phyloP scores from a whole-genome alignment of 1,140 invertebrate species.

The Formica selysi region DNA sequence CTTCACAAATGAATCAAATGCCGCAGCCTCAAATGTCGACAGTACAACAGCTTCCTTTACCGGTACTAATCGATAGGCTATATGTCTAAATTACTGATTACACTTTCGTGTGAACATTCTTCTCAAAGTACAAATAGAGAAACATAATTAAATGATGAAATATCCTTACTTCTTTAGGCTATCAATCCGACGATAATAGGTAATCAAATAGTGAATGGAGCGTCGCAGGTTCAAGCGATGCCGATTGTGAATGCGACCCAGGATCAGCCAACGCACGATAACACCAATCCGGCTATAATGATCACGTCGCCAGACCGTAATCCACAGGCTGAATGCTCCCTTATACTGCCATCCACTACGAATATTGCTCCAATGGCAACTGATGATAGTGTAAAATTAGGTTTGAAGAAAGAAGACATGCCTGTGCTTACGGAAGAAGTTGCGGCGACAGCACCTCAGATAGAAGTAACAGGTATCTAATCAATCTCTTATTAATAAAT shows the following conservation, averaged over 20 bases:
- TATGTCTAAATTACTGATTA: constrained; percentile 34
- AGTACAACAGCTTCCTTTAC: constrained; percentile 85
- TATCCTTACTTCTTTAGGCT: constrained; percentile 64
- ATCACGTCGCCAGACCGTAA: constrained; percentile 73
- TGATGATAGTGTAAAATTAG: constrained; percentile 72
- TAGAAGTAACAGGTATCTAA: constrained; percentile 67
- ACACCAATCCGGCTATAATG: constrained; percentile 72
- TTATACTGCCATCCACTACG: constrained; percentile 71
- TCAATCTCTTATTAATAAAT: constrained; percentile 34
- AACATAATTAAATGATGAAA: background rate
- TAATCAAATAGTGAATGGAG: constrained; percentile 83
- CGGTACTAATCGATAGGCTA: constrained; percentile 74
- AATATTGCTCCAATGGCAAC: constrained; percentile 58
- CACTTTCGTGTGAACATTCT: background rate
- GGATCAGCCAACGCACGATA: constrained; percentile 72
- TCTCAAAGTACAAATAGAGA: background rate
- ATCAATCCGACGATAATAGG: constrained; percentile 81
- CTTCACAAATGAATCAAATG: constrained; percentile 84
- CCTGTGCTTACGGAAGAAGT: constrained; percentile 51
- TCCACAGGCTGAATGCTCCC: constrained; percentile 76
- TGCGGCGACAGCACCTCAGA: constrained; percentile 24
- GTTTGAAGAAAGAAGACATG: constrained; percentile 77
- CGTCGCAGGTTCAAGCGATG: constrained; percentile 78
- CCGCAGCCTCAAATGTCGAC: constrained; percentile 84
- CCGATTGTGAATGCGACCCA: constrained; percentile 77